Percentiles rank a stretch among this genome's conserved stretches.
Conservation (phyloP, 1,140 invertebrate species). For the Sinonovacula constricta region DNA sequence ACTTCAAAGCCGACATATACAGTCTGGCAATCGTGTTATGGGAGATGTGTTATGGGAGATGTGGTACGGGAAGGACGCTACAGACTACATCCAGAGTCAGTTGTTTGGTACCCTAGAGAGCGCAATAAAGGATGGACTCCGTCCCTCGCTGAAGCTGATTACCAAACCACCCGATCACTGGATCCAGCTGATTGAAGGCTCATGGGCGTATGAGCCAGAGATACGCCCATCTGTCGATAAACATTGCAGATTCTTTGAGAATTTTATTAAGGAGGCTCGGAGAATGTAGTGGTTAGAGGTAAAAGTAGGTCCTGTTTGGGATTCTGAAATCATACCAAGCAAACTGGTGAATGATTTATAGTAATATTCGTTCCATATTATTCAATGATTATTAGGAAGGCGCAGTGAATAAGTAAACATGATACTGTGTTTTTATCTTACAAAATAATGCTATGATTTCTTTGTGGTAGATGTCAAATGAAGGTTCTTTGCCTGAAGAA, state of each 20-base stretch:
- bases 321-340: no score
- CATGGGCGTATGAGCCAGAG: slow-evolving; percentile 53
- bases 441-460: no score
- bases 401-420: no score
- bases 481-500: no score
- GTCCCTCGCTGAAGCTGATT: slow-evolving; percentile 53
- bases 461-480: no score
- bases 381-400: no score
- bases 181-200: slow-evolving; percentile 41
- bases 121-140: slow-evolving; percentile 50
- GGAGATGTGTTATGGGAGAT: slow-evolving; percentile 74
- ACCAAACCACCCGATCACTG: slow-evolving; percentile 51
- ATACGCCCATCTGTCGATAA: slow-evolving; percentile 34
- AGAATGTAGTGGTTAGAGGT: no score
- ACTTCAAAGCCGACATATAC: slow-evolving; percentile 59
- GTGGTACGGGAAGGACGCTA: slow-evolving; percentile 71
- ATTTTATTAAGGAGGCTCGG: no score
- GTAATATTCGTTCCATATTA: no score
- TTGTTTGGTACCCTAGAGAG: slow-evolving; percentile 50
- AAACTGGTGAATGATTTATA: no score
- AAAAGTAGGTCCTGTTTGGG: no score
- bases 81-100: slow-evolving; percentile 56
- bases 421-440: no score
- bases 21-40: slow-evolving; percentile 66
- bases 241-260: slow-evolving; percentile 26